Percentiles rank a stretch among this genome's conserved stretches.
These are phyloP conservation scores for Notothenia rossii DNA, from an alignment of 2,113 vertebrate genomes.

Conservation along the genomic window DNA sequence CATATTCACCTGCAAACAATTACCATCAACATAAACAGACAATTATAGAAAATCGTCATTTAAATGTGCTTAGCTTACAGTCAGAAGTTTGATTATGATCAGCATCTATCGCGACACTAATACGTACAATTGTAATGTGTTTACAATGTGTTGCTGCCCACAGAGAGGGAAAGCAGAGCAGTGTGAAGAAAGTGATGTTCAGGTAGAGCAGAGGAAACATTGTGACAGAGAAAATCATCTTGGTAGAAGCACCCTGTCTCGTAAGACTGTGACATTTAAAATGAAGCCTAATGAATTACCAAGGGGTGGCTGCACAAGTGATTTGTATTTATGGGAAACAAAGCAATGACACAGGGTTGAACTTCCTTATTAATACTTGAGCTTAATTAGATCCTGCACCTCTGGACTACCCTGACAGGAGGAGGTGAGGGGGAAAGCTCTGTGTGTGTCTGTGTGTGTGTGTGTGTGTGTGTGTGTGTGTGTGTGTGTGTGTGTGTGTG, in stretches of 20 bases:
- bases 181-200: constrained; percentile 42
- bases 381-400: constrained; percentile 77
- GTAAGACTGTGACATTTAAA: constrained; percentile 42
- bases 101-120: not conserved
- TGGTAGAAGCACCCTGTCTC: not conserved
- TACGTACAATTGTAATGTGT: not conserved
- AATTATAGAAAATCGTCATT: not conserved
- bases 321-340: constrained; percentile 79
- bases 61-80: not conserved
- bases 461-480: constrained; percentile 36
- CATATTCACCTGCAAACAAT: not conserved
- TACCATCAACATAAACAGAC: not conserved
- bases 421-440: constrained; percentile 30
- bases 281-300: constrained; percentile 46
- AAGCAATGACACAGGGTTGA: constrained; percentile 67
- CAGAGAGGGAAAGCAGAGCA: constrained; percentile 12
- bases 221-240: not conserved
- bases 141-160: constrained; percentile 21
- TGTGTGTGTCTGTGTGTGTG: constrained; percentile 29
- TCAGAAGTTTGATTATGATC: not conserved
- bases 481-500: constrained; percentile 34
- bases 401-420: constrained; percentile 56
- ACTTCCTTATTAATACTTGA: constrained; percentile 79
- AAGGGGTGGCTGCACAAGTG: constrained; percentile 44
- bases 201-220: constrained; percentile 28